Evolutionary conservation across 2,797 vertebrate genomes (phyloP).

Genomic region (Melanotaenia boesemani): DNA sequence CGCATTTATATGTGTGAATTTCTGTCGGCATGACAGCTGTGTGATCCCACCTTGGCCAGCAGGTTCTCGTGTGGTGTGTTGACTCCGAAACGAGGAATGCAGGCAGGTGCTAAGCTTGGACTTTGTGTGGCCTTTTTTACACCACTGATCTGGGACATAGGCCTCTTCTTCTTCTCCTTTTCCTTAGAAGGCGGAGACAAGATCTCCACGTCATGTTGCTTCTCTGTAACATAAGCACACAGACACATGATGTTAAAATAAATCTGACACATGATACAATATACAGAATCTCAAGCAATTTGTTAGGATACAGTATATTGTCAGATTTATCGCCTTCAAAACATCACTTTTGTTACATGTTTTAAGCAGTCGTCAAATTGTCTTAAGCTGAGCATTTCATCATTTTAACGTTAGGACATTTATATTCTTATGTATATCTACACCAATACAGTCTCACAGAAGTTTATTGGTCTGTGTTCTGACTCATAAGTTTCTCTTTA

Average conservation of each 20-base stretch:
- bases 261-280: background rate
- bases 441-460: background rate
- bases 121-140: slow-evolving; percentile 83
- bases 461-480: background rate
- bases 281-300: background rate
- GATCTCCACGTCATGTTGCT: slow-evolving; percentile 92
- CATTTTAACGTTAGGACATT: too few relatives aligned
- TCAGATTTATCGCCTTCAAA: too few relatives aligned
- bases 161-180: slow-evolving; percentile 86
- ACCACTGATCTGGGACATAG: slow-evolving; percentile 91
- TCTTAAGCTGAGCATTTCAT: too few relatives aligned
- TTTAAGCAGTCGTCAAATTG: too few relatives aligned
- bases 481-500: too few relatives aligned
- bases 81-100: slow-evolving; percentile 91
- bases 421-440: too few relatives aligned
- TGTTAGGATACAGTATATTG: too few relatives aligned
- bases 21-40: slow-evolving; percentile 3
- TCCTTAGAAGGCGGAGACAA: slow-evolving; percentile 79
- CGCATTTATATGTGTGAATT: background rate
- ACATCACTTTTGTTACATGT: too few relatives aligned
- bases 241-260: slow-evolving; percentile 1
- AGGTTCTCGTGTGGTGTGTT: slow-evolving; percentile 86
- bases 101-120: slow-evolving; percentile 77
- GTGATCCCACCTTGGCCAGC: slow-evolving; percentile 85
- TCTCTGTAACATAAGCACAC: slow-evolving; percentile 81